These are phyloP conservation scores for Conus canariensis DNA, from an alignment of 2,888 invertebrate species.

Conservation along the genomic window DNA sequence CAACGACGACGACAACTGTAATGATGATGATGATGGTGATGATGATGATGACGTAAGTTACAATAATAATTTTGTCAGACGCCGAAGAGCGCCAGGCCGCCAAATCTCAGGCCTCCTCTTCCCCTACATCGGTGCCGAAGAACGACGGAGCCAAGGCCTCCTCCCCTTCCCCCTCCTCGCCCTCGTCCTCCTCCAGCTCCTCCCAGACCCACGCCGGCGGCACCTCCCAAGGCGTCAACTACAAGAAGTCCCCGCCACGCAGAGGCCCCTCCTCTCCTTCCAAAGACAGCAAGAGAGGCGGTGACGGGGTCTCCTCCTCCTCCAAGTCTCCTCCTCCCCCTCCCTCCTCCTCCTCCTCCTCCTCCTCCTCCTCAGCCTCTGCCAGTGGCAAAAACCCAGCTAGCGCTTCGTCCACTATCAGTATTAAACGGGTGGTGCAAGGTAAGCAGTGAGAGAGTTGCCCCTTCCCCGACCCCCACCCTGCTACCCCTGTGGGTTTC, in stretches of 20 bases:
- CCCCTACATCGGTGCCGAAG: neutral
- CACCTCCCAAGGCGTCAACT: neutral
- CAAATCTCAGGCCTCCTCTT: neutral
- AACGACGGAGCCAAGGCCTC: neutral
- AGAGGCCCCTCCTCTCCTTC: neutral
- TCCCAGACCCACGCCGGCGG: neutral
- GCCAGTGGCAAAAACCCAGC: neutral
- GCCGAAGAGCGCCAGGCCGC: slow-evolving; percentile 40
- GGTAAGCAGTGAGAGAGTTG: slow-evolving; percentile 46
- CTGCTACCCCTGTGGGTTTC: too few relatives aligned
- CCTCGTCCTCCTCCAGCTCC: neutral
- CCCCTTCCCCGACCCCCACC: neutral
- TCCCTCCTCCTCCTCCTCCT: neutral
- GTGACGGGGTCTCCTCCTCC: neutral
- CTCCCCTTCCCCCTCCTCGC: neutral
- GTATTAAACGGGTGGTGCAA: slow-evolving; percentile 51
- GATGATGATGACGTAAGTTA: neutral
- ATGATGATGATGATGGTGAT: neutral
- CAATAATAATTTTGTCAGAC: slow-evolving; percentile 8
- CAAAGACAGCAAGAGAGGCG: neutral
- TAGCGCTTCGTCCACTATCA: slow-evolving; percentile 42
- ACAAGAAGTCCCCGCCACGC: neutral
- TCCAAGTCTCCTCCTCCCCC: neutral
- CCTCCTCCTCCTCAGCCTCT: neutral
- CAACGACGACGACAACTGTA: too few relatives aligned